Base-by-base conservation (phyloP, 2,797 vertebrate genomes). In the Brotula barbata region DNA sequence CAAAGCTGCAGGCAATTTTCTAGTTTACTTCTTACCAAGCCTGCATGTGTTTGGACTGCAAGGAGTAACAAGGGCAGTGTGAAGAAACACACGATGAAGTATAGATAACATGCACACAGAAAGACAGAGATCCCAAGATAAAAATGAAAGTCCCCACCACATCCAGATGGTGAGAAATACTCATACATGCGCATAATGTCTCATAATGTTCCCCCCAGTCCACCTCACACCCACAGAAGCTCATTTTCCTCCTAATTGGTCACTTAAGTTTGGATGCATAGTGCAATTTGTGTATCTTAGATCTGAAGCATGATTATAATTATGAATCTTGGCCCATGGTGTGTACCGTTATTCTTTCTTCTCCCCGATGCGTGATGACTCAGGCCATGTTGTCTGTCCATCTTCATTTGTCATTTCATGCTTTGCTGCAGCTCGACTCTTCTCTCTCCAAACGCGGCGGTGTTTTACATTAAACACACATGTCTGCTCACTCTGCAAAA, bases 391-490 rank as follows among this genome's bases (percentile, higher is more conserved):
- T 64, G 20, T 44, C 47, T 75, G 78, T 87, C 82, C 63, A 2
- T 87, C 81, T 82, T 79, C 64, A 78, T 89, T 85, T 83, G 75
- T 77, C 61, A 57, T 76, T 62, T 71, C 51, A 68, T 77, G 71
- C 73, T 70, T 73, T 80, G 67, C 65, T 79, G 69, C 62, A 7
- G 61, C 54, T 64, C 57, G 64, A 77, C 77, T 75, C 64, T 58
- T 75, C 47, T 20, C 57, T 77, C 54, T 77, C 66, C 49, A 60
- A 72, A 73, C 48, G 51, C 17, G 7, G 68, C 47, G 64, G 58
- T 77, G 70, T 80, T 87, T 85, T 65, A 61, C 64, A 84, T 86
- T 74, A 80, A 71, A 42, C 64, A 48, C 71, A 80, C 56, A 9
- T 78, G 77, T 77, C 54, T 47, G 28, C 59, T 62, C 25, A 42